Evolutionary conservation across 2,888 invertebrate species (phyloP), one percentile per base, ranked within the genome.

Genomic region (Ophion costatus): DNA sequence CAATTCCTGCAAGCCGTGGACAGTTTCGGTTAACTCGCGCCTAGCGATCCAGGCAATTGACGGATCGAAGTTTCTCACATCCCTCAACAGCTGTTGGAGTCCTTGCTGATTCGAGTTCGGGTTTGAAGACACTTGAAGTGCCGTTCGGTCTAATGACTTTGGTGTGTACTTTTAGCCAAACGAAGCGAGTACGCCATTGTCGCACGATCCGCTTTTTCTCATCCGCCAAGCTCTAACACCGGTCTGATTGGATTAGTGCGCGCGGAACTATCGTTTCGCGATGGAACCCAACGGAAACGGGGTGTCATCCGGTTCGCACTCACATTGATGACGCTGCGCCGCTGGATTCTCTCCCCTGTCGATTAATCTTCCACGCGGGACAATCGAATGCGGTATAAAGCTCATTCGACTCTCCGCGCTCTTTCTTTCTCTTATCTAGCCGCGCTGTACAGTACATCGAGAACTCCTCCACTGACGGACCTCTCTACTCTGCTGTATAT

Each of bases 281-380:
- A 24, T 17, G 73, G 67, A 77, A 80, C 77, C 66, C 73, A 76
- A 79, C 70, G 79, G 75, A 70, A 69, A 69, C 79, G 45, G 24
- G 33, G 17, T 51, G 38, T 73, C 70, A 42, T 20, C 81, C 64
- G 33, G 66, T 79, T 71, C 20, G 57, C 73, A 42, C 76, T 82
- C 38, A 57, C 63, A 59, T 69, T 74, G 42, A 57, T 73, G 67
- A 56, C 67, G 45, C 61, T 33, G 22, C 59, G 9, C 22, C 59
- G 4, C 59, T 9, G 1, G 20, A 51, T 22, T 9, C 17, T 24
- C 24, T 11, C 24, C 77, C 63, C 61, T 57, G 73, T 77, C 77
- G 80, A 80, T 85, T 80, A 82, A 85, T 82, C 85, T 82, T 73
- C 83, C 17, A 67, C 81, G 67, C 64, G 63, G 69, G 76, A 85